Conservation (phyloP, 2,797 vertebrate genomes). For the Notoglanidium macrostoma region DNA sequence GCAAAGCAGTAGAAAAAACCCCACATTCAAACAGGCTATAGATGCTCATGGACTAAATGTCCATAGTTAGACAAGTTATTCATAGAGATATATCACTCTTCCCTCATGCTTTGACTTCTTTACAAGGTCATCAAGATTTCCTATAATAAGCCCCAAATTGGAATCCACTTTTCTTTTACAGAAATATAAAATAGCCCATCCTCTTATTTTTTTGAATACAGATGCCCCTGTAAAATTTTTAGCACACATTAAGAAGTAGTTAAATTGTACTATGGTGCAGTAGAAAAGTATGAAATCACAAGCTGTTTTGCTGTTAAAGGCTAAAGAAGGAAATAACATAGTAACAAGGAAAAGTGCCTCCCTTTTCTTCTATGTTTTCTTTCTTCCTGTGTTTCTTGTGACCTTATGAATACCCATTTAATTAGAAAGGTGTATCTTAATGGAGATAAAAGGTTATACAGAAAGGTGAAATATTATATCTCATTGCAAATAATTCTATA, state of each 20-base stretch:
- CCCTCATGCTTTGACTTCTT: background rate
- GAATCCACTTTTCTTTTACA: background rate
- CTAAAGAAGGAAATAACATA: background rate
- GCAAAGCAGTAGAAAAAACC: background rate
- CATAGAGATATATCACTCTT: background rate
- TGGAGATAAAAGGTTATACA: background rate
- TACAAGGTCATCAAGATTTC: background rate
- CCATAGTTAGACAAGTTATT: background rate
- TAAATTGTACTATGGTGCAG: background rate
- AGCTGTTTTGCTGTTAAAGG: background rate
- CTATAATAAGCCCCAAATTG: background rate
- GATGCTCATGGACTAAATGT: background rate
- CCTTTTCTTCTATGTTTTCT: background rate
- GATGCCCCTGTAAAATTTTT: background rate
- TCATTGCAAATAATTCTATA: background rate
- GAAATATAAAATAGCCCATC: background rate
- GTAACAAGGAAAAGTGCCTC: background rate
- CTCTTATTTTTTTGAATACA: background rate
- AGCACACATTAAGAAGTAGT: background rate
- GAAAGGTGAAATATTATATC: background rate
- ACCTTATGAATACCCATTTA: background rate
- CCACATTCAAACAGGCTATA: background rate
- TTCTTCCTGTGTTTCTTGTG: background rate
- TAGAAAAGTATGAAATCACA: background rate
- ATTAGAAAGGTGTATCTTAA: background rate